These are phyloP conservation scores for Drosophila virilis DNA, from an alignment of 1,140 invertebrate genomes.

Conservation along the genomic window DNA sequence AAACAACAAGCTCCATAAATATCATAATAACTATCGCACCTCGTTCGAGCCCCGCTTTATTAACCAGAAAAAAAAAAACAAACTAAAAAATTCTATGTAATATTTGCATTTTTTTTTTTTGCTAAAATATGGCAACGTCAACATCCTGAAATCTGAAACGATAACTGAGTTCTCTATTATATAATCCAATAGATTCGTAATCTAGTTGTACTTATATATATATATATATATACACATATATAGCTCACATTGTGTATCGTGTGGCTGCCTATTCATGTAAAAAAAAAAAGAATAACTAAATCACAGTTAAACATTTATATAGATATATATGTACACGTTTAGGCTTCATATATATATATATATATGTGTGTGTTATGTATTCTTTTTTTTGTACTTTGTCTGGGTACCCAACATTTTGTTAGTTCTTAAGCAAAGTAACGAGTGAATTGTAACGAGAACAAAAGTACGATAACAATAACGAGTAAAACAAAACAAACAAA, in stretches of 20 bases:
- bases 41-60: constrained; percentile 29
- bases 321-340: constrained; percentile 4
- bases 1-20: constrained; percentile 38
- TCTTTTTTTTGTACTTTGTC: neutral
- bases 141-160: constrained; percentile 36
- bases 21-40: constrained; percentile 27
- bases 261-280: neutral
- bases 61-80: constrained; percentile 20
- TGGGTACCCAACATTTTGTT: constrained; percentile 17
- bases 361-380: too few relatives aligned
- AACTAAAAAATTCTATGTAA: constrained; percentile 14
- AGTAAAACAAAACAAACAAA: neutral
- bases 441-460: constrained; percentile 13
- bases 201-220: constrained; percentile 41
- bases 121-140: constrained; percentile 45
- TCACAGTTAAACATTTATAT: constrained; percentile 12
- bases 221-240: constrained; percentile 25
- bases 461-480: constrained; percentile 12
- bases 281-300: constrained; percentile 15
- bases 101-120: too few relatives aligned
- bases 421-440: constrained; percentile 33
- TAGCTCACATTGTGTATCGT: neutral
- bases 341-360: neutral
- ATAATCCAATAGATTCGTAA: constrained; percentile 41
- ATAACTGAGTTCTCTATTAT: constrained; percentile 50